Percentiles rank a stretch among this genome's conserved stretches.
Conservation (phyloP, 1,140 invertebrate species). For the Rhagoletis pomonella region DNA sequence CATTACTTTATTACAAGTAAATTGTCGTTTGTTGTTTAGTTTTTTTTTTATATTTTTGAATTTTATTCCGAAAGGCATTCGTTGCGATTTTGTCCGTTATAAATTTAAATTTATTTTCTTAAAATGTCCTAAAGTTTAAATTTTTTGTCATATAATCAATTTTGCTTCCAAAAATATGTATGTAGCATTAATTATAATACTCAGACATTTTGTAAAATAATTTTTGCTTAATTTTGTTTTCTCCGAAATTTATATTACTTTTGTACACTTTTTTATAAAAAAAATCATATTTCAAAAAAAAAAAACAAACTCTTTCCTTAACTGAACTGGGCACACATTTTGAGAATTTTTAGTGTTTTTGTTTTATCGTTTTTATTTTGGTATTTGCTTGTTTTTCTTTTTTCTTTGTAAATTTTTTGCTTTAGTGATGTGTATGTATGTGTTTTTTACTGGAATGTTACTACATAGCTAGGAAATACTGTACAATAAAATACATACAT, state of each 20-base stretch:
- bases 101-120: constrained; percentile 58
- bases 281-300: constrained; percentile 22
- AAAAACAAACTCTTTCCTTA: constrained; percentile 55
- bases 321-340: constrained; percentile 57
- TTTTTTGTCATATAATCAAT: constrained; percentile 31
- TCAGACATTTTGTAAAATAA: not conserved
- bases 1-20: constrained; percentile 46
- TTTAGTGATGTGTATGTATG: not conserved
- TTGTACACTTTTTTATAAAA: constrained; percentile 46
- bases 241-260: constrained; percentile 58
- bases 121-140: constrained; percentile 54
- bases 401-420: constrained; percentile 51
- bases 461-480: not conserved
- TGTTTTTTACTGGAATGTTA: constrained; percentile 22
- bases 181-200: constrained; percentile 57
- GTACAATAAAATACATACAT: constrained; percentile 30
- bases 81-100: constrained; percentile 62
- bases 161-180: constrained; percentile 8
- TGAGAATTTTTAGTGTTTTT: not conserved
- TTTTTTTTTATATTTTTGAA: constrained; percentile 62
- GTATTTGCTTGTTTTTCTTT: constrained; percentile 56
- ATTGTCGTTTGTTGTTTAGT: constrained; percentile 54
- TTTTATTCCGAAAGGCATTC: constrained; percentile 74
- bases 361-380: constrained; percentile 66
- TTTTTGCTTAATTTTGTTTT: constrained; percentile 38